These are phyloP conservation scores for Neoascia interrupta DNA, from an alignment of 2,888 invertebrate genomes.

Conservation along the genomic window DNA sequence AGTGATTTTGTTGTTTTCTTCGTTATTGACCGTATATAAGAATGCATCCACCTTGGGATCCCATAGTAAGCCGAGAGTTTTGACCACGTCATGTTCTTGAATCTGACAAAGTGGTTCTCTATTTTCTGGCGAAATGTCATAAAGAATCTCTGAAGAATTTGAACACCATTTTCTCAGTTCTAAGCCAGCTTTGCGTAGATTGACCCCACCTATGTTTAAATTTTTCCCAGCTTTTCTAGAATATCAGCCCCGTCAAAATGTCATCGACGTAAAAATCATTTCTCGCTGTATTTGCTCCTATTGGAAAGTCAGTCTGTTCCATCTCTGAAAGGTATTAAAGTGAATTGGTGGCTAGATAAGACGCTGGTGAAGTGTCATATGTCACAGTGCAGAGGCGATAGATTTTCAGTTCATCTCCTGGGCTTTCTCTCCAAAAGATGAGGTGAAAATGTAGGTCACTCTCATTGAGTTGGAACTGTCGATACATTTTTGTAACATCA, in stretches of 20 bases:
- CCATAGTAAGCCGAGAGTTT: constrained; percentile 3
- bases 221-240: too few species aligned
- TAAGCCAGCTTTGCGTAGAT: background rate
- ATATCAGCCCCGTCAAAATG: too few species aligned
- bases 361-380: background rate
- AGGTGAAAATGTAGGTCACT: constrained; percentile 2
- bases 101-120: constrained; percentile 21
- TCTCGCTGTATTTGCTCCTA: too few species aligned
- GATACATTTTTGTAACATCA: constrained; percentile 20
- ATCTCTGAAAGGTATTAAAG: too few species aligned
- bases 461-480: background rate
- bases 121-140: constrained; percentile 6
- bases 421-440: constrained; percentile 11
- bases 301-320: too few species aligned
- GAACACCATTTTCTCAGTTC: constrained; percentile 7
- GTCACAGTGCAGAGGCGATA: constrained; percentile 13
- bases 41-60: constrained; percentile 13
- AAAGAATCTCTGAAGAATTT: constrained; percentile 1
- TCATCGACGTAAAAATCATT: too few species aligned
- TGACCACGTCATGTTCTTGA: constrained; percentile 9
- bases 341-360: constrained; percentile 31
- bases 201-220: too few species aligned
- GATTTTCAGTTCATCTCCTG: background rate
- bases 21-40: background rate
- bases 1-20: constrained; percentile 1